A percentile compares a stretch with the other conserved stretches of the same genome.
Evolutionary conservation across 2,888 invertebrate genomes (phyloP).

Genomic region (Kuschelorhynchus macadamiae): DNA sequence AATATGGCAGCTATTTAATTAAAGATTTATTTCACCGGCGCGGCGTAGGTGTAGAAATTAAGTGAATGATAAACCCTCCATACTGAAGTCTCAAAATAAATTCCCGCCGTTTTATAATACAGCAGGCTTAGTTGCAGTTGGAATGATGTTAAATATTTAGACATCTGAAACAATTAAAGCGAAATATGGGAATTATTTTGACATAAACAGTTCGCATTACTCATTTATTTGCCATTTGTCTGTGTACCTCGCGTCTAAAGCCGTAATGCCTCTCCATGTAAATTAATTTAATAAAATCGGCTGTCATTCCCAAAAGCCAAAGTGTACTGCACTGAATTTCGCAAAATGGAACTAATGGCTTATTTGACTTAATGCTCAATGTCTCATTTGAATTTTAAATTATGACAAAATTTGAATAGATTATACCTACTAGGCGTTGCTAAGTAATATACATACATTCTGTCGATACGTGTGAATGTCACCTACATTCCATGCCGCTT

Average conservation of each 20-base stretch:
- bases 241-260: slow-evolving; percentile 8
- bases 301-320: slow-evolving; percentile 32
- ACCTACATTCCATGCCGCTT: slow-evolving; percentile 5
- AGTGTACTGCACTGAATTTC: slow-evolving; percentile 35
- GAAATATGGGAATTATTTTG: slow-evolving; percentile 33
- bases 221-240: slow-evolving; percentile 29
- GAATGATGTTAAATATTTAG: slow-evolving; percentile 24
- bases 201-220: slow-evolving; percentile 26
- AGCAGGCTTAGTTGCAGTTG: slow-evolving; percentile 8
- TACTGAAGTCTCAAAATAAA: no score
- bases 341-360: slow-evolving; percentile 33
- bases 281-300: slow-evolving; percentile 42
- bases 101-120: no score
- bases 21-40: no score
- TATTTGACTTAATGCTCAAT: slow-evolving; percentile 36
- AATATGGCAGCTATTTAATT: no score
- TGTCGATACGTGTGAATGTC: slow-evolving; percentile 5
- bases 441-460: slow-evolving; percentile 24
- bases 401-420: slow-evolving; percentile 35
- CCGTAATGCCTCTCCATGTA: slow-evolving; percentile 21
- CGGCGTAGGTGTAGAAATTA: no score
- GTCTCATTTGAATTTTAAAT: slow-evolving; percentile 37
- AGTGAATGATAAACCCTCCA: no score
- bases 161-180: slow-evolving; percentile 22
- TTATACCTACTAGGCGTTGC: slow-evolving; percentile 29